phyloP scores from a whole-genome alignment of 2,888 invertebrate genomes.

The Hirtodrosophila duncani region DNA sequence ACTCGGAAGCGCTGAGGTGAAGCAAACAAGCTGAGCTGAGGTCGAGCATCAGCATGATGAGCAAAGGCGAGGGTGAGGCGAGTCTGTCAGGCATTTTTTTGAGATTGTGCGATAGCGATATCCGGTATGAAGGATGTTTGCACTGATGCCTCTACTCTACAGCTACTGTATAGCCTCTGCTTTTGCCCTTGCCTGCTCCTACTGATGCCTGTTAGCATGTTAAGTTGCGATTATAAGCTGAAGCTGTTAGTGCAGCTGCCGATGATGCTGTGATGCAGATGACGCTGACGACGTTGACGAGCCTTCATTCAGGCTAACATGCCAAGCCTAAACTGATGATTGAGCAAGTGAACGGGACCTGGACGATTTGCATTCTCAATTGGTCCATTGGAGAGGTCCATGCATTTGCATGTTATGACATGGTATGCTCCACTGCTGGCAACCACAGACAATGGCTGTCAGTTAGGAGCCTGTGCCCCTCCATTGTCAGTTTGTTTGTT shows the following conservation, averaged over 20 bases:
- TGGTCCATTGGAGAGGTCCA: constrained; percentile 51
- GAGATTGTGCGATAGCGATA: constrained; percentile 71
- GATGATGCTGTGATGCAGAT: too few relatives aligned
- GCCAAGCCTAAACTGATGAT: constrained; percentile 21
- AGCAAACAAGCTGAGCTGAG: constrained; percentile 37
- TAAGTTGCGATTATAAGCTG: constrained; percentile 72
- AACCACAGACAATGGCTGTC: too few relatives aligned
- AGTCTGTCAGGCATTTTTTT: constrained; percentile 28
- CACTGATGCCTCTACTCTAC: constrained; percentile 57
- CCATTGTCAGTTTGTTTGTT: constrained; percentile 23
- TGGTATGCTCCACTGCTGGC: too few relatives aligned
- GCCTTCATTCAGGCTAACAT: constrained; percentile 9
- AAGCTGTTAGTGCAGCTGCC: constrained; percentile 67
- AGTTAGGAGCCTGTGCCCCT: neutral
- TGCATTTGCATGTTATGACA: neutral
- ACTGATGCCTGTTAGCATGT: constrained; percentile 58
- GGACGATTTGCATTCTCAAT: constrained; percentile 69
- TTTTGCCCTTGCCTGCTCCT: constrained; percentile 13
- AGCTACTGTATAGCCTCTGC: neutral
- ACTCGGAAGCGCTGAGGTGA: constrained; percentile 49
- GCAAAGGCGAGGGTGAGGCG: neutral
- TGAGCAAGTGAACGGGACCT: too few relatives aligned
- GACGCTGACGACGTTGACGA: constrained; percentile 52
- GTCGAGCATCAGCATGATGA: constrained; percentile 25
- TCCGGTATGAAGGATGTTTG: constrained; percentile 69